phyloP scores from a whole-genome alignment of 2,113 vertebrate species.

The Bufo bufo region DNA sequence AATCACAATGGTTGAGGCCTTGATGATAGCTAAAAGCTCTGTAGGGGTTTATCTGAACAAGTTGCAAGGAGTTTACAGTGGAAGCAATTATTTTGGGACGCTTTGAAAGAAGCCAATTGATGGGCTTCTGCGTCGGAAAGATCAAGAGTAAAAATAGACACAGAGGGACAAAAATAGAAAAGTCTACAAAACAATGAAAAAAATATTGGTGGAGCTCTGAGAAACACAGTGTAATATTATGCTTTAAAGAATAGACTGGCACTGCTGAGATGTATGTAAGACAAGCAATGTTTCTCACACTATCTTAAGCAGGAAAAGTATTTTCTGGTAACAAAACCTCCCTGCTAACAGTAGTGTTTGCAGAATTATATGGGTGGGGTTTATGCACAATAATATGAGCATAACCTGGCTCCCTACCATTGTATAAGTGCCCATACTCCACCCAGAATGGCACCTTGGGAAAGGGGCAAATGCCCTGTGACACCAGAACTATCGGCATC shows the following conservation, averaged over 20 bases:
- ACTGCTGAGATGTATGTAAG: neutral
- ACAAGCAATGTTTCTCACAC: neutral
- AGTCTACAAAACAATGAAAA: constrained; percentile 36
- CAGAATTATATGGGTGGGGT: neutral
- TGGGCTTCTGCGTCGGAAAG: neutral
- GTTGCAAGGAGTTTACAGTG: constrained; percentile 34
- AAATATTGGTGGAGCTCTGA: neutral
- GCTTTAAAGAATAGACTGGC: neutral
- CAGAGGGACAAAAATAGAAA: constrained; percentile 29
- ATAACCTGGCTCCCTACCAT: neutral
- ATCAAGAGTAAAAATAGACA: constrained; percentile 39
- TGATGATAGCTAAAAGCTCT: constrained; percentile 29
- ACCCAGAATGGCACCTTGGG: too few relatives aligned
- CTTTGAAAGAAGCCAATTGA: constrained; percentile 46
- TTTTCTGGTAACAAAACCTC: neutral
- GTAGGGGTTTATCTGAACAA: constrained; percentile 31
- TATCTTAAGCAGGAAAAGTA: neutral
- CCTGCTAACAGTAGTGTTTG: neutral
- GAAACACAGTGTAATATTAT: neutral
- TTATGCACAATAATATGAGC: neutral
- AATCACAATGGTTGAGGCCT: constrained; percentile 11
- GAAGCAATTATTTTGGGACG: constrained; percentile 54
- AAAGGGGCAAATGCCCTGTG: too few relatives aligned
- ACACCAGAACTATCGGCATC: too few relatives aligned
- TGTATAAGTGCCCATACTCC: neutral